phyloP scores from a whole-genome alignment of 2,888 invertebrate genomes.

The Phoronis australis region DNA sequence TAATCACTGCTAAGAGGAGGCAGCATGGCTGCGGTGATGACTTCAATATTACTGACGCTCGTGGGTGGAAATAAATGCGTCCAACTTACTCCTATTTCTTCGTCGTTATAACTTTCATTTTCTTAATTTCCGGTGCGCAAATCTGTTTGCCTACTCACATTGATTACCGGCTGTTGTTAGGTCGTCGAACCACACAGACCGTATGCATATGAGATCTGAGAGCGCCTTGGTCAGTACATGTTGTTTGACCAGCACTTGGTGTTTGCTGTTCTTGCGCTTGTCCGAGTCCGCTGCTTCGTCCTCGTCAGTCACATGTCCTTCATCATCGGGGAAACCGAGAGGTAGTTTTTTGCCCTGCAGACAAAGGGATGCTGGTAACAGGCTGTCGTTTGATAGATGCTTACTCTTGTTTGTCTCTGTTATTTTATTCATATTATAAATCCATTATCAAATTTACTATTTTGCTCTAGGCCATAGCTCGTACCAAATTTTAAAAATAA shows the following conservation, averaged over 20 bases:
- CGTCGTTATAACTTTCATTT: too few species aligned
- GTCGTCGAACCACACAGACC: slow-evolving; percentile 52
- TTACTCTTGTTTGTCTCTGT: too few species aligned
- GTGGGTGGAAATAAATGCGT: too few species aligned
- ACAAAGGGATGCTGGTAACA: slow-evolving; percentile 5
- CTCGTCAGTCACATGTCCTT: slow-evolving; percentile 58
- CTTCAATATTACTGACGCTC: neutral
- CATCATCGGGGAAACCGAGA: slow-evolving; percentile 34
- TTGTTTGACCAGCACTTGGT: slow-evolving; percentile 45
- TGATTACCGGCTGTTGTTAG: slow-evolving; percentile 45
- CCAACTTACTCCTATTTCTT: too few species aligned
- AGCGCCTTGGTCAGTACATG: slow-evolving; percentile 54
- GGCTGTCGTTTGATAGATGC: too few species aligned
- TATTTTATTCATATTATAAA: neutral
- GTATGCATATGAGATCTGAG: slow-evolving; percentile 55
- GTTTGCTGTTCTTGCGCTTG: slow-evolving; percentile 35
- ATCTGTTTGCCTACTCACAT: slow-evolving; percentile 36
- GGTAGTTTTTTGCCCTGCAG: slow-evolving; percentile 55
- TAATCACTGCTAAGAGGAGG: too few species aligned
- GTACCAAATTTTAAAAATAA: too few species aligned
- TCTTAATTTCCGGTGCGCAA: too few species aligned
- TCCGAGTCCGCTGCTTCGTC: slow-evolving; percentile 55
- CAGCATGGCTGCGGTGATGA: neutral
- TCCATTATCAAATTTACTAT: too few species aligned
- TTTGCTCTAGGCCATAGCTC: too few species aligned